These are phyloP conservation scores for Propithecus deckenii DNA, from an alignment of 2,797 vertebrate genomes.

Conservation along the genomic window DNA sequence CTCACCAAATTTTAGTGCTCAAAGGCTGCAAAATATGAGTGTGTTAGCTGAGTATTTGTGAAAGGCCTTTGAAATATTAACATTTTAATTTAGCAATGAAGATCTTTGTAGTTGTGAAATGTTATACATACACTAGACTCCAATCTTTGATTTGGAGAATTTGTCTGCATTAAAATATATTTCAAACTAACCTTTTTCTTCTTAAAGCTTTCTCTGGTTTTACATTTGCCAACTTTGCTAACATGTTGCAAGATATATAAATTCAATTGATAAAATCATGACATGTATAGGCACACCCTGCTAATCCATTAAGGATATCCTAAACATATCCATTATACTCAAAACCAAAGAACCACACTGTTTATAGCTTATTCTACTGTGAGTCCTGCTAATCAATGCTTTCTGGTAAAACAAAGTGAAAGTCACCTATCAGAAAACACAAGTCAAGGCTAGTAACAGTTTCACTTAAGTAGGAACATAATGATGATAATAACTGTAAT, in stretches of 20 bases:
- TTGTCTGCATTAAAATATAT: slow-evolving; percentile 2
- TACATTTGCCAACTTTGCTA: not conserved
- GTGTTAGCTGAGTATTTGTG: not conserved
- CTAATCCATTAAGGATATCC: not conserved
- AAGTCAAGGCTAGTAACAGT: not conserved
- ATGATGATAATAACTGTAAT: not conserved
- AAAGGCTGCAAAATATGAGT: not conserved
- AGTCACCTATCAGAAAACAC: not conserved
- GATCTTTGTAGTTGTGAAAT: not conserved
- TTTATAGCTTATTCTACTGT: not conserved
- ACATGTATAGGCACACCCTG: not conserved
- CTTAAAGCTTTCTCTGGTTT: not conserved
- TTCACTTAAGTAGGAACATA: not conserved
- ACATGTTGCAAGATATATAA: not conserved
- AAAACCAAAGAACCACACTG: not conserved
- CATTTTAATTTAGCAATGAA: not conserved
- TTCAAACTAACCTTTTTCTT: not conserved
- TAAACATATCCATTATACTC: not conserved
- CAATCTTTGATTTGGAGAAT: not conserved
- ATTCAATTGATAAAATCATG: not conserved
- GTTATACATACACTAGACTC: not conserved
- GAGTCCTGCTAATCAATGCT: not conserved
- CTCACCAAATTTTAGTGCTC: not conserved
- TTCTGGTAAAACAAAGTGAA: slow-evolving; percentile 8
- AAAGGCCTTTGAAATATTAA: slow-evolving; percentile 7